Base-by-base conservation (phyloP, 2,888 invertebrate species). In the Lypha dubia region DNA sequence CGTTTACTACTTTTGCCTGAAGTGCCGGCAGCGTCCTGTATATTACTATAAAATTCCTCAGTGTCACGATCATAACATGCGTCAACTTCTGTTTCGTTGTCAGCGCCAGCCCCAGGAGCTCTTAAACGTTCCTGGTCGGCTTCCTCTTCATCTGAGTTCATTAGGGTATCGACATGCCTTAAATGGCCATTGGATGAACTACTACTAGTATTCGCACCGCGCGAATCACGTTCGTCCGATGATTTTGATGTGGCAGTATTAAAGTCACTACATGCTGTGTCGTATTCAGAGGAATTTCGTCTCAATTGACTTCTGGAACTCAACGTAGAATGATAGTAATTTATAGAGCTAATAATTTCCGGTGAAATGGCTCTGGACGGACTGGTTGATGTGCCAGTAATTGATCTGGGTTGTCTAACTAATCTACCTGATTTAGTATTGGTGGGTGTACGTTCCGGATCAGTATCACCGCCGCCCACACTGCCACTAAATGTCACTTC, bases 31-130 rank as follows among this genome's bases (percentile, higher is more conserved):
- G 89, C 89, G 86, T 91, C 91, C 85, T 91, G 91, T 53, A 91
- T 91, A 75, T 91, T 91, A 81, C 90, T 91, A 80, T 91, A 91
- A 74, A 91, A 91, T 82, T 91, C 90, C 38, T 90, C 91, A 1
- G 92, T 91, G 49, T 91, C 92, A n/a, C 90, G 89, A 85, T 91
- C 90, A 73, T 89, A 89, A 11, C 87, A 88, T 76, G 88, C 89
- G 7, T 87, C 86, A 38, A 67, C 82, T 60, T 86, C 88, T n/a
- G 75, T 79, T 62, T 80, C 89, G 28, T 88, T 88, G 79, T 84
- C 87, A 17, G 85, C 86, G 41, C 84, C 87, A 35, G 77, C 83
- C 1, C 70, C 71, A 13, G 63, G 17, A 35, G 17, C 24, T 44
- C 53, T 62, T 24, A 74, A 32, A 9, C 67, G 28, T 51, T 79